Evolutionary conservation across 2,797 vertebrate species (phyloP).

Genomic region (Microctenopoma steveboyesi): DNA sequence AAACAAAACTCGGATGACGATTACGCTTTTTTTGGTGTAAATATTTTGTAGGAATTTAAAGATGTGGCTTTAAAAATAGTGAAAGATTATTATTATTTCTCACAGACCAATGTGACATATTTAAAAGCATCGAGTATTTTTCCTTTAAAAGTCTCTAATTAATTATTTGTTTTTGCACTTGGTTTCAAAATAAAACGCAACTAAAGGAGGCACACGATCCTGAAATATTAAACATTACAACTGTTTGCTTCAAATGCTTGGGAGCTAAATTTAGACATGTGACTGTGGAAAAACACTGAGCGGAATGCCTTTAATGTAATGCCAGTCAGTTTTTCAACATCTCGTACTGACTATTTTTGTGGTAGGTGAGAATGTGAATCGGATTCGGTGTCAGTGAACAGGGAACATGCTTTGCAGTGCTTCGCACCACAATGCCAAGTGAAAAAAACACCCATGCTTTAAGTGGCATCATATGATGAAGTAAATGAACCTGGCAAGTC

Average conservation of each 20-base stretch:
- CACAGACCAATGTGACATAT: no score
- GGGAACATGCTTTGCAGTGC: constrained; percentile 64
- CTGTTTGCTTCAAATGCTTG: background rate
- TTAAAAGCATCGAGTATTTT: no score
- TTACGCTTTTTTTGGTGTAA: background rate
- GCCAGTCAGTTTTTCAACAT: constrained; percentile 37
- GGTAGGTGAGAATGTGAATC: constrained; percentile 64
- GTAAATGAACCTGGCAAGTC: constrained; percentile 41
- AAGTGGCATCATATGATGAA: constrained; percentile 48
- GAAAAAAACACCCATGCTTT: constrained; percentile 72
- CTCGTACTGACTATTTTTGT: constrained; percentile 30
- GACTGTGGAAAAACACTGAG: constrained; percentile 8
- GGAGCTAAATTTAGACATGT: background rate
- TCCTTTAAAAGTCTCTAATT: background rate
- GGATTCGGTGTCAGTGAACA: constrained; percentile 54
- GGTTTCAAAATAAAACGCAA: constrained; percentile 1
- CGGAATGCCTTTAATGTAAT: constrained; percentile 78
- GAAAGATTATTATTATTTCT: no score
- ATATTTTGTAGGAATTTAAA: background rate
- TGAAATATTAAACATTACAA: constrained; percentile 3
- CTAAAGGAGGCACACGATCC: background rate
- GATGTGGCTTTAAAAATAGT: no score
- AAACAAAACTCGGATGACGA: constrained; percentile 12
- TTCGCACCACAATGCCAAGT: constrained; percentile 51
- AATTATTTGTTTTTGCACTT: background rate